Percentiles rank a stretch among this genome's conserved stretches.
Conservation (phyloP, 2,888 invertebrate genomes). For the Tetheella fluctuosa region DNA sequence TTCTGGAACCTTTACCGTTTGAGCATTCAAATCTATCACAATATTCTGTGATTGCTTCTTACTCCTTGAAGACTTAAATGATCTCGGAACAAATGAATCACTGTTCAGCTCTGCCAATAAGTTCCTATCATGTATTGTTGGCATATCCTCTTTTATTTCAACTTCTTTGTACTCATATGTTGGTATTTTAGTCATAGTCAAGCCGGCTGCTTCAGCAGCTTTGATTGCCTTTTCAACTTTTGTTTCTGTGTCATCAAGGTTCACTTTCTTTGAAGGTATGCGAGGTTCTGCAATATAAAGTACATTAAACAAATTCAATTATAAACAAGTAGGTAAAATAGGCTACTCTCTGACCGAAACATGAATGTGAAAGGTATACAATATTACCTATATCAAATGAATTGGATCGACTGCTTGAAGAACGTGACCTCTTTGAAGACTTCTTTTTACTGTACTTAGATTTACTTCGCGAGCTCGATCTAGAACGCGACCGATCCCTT, state of each 20-base stretch:
- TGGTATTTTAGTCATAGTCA: slow-evolving; percentile 81
- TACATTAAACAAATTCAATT: too few species aligned
- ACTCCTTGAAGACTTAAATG: slow-evolving; percentile 83
- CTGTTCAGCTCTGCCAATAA: slow-evolving; percentile 88
- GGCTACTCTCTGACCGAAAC: too few species aligned
- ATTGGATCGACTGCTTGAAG: slow-evolving; percentile 67
- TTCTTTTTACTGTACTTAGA: slow-evolving; percentile 65
- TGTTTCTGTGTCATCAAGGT: slow-evolving; percentile 72
- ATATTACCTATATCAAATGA: slow-evolving; percentile 71
- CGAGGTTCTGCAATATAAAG: slow-evolving; percentile 54
- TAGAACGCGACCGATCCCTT: slow-evolving; percentile 61
- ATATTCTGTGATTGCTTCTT: slow-evolving; percentile 88
- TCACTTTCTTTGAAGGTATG: slow-evolving; percentile 45
- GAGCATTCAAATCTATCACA: slow-evolving; percentile 88
- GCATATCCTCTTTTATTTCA: slow-evolving; percentile 78
- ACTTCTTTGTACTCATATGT: slow-evolving; percentile 78
- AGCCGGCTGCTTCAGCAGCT: slow-evolving; percentile 78
- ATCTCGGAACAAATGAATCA: slow-evolving; percentile 86
- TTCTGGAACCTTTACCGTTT: slow-evolving; percentile 88
- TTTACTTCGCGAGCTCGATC: slow-evolving; percentile 65
- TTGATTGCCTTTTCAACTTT: slow-evolving; percentile 79
- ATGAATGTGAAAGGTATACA: background rate
- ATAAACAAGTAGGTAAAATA: too few species aligned
- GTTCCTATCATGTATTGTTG: slow-evolving; percentile 81
- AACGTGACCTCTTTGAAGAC: slow-evolving; percentile 58